Base-by-base conservation (phyloP, 2,888 invertebrate genomes). In the Epirrhoe tristata region DNA sequence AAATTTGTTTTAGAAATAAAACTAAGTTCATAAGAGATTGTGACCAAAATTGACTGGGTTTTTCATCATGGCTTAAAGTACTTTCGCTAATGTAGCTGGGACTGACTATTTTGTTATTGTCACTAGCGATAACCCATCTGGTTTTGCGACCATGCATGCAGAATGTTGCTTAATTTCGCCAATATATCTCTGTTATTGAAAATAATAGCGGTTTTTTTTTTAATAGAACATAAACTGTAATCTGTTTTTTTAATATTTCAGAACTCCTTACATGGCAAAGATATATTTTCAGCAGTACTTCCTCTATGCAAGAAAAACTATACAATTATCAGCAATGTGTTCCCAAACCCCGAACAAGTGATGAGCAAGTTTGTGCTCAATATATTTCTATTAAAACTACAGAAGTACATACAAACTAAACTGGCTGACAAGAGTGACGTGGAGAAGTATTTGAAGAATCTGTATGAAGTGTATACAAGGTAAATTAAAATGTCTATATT, bases 311-410 rank as follows among this genome's bases (percentile, higher is more conserved):
- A 96, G 77, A 96, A 96, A 82, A 98, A 98, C 90, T 95, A 97
- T 86, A 95, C 96, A 78, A 94, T 97, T 70, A 97, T 98, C 71
- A 96, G 96, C 81, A 96, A 97, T 81, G 99, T 99, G 1, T 99
- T 99, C 85, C 96, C 96, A 6, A 98, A 98, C 88, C 98, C 99
- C 0, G 98, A 99, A 75, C 98, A 98, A 93, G 99, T 99, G 7
- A 98, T 99, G 98, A 97, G 98, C 66, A 99, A 99, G 93, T 98
- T 99, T 88, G 97, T 99, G 54, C 94, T 99, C 16, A 99, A 99
- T 86, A 97, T 99, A 69, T 99, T 98, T 88, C 98, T 98, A 77
- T 94, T 98, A 6, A 98, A 98, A 86, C 94, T 98, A 51, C 96
- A 97, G 93, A 97, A 97, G 82, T 97, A 97, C 81, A 96, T 98